Base-by-base conservation (phyloP, 2,113 vertebrate genomes). In the Labrus mixtus region DNA sequence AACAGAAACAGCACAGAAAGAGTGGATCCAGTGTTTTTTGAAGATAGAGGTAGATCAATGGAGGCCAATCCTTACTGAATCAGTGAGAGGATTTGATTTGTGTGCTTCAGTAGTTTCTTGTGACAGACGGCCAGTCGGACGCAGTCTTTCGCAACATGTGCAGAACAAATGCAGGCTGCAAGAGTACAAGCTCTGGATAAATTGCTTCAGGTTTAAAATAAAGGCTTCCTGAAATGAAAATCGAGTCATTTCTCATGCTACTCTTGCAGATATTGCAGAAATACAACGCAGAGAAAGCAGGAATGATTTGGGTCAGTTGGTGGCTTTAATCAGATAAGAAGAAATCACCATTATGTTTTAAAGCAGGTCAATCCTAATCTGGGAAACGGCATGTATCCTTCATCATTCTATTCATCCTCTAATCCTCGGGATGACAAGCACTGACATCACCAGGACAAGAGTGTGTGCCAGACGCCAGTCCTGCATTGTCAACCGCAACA, bases 311-410 rank as follows among this genome's bases (percentile, higher is more conserved):
- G 88, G 91, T 93, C 89, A 90, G 79, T 55, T 16, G 60, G 78
- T 53, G 59, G 61, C 63, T 90, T 79, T 92, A 90, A 87, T 85
- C 89, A 73, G 90, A 92, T 92, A 71, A 92, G 66, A 69, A 62
- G 48, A 87, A 87, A 91, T 89, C 81, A 81, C 86, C 84, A 89
- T 91, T 89, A 90, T 89, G 85, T 87, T 86, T 87, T 56, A 87
- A 91, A 92, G 74, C 81, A 78, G 88, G 86, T 91, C 90, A 89
- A 61, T 87, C 74, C 87, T 93, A 93, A 92, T 91, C 91, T 90
- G 87, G 79, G 74, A 86, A 90, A 72, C 65, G 17, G 60, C 85
- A 84, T 83, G 83, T 77, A 90, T 91, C 76, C 73, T 77, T 89
- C 78, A 69, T 89, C 74, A 54, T 82, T 89, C 53, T 69, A 56